phyloP scores from a whole-genome alignment of 2,888 invertebrate species.

The Nomada lathburiana region DNA sequence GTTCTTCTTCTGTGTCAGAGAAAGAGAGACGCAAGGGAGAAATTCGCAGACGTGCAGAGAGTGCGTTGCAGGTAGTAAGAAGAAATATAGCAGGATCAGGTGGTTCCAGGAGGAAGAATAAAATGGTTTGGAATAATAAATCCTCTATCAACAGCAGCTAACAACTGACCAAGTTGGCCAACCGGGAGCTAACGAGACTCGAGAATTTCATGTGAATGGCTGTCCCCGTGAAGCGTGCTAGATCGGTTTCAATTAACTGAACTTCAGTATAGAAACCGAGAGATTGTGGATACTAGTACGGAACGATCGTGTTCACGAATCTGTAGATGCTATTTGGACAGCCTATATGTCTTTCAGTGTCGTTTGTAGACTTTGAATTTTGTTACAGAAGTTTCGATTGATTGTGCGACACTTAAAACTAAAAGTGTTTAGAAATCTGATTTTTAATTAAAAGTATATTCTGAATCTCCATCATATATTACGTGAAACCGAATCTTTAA shows the following conservation, averaged over 20 bases:
- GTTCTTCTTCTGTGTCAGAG: background rate
- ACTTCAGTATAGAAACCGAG: slow-evolving; percentile 60
- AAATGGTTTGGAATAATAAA: slow-evolving; percentile 27
- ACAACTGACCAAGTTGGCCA: slow-evolving; percentile 61
- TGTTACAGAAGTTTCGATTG: too few relatives aligned
- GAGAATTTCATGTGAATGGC: slow-evolving; percentile 51
- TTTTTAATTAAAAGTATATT: too few relatives aligned
- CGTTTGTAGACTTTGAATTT: too few relatives aligned
- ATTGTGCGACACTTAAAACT: too few relatives aligned
- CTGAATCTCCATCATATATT: too few relatives aligned
- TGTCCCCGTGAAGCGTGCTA: slow-evolving; percentile 51
- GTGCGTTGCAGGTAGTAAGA: background rate
- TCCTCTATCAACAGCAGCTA: slow-evolving; percentile 51
- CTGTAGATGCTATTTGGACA: too few relatives aligned
- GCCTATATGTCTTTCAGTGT: too few relatives aligned
- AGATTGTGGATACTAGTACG: slow-evolving; percentile 25
- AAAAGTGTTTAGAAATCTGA: too few relatives aligned
- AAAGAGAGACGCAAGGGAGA: background rate
- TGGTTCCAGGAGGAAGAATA: slow-evolving; percentile 8
- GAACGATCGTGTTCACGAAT: background rate
- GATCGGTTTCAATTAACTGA: slow-evolving; percentile 72
- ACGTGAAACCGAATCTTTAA: too few relatives aligned
- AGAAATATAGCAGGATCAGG: slow-evolving; percentile 14
- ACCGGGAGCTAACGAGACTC: slow-evolving; percentile 41
- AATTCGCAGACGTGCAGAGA: background rate